Conservation (phyloP, 2,113 vertebrate genomes). For the Phocoena phocoena region DNA sequence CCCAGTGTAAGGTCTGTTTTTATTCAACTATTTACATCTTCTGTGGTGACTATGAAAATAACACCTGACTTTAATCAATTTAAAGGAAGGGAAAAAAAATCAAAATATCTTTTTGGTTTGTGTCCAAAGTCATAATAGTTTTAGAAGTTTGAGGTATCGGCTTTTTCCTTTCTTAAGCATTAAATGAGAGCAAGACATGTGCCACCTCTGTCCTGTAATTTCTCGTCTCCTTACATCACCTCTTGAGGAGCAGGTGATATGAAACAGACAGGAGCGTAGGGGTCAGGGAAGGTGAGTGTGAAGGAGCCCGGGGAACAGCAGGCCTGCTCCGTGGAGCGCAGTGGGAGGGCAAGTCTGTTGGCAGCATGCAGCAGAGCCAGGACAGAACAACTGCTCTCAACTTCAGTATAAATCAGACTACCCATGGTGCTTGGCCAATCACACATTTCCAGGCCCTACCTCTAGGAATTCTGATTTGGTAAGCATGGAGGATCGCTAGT, state of each 20-base stretch:
- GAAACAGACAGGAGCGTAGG: neutral
- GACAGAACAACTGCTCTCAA: neutral
- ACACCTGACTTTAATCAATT: neutral
- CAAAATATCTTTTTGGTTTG: neutral
- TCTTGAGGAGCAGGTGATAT: neutral
- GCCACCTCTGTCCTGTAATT: neutral
- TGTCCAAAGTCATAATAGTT: neutral
- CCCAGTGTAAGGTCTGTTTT: neutral
- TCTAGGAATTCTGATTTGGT: neutral
- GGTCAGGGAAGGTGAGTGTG: rapidly evolving
- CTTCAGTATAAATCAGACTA: neutral
- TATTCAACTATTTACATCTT: neutral
- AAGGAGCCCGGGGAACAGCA: neutral
- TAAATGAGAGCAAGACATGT: neutral
- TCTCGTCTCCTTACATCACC: neutral
- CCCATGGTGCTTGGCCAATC: neutral
- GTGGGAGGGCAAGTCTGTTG: neutral
- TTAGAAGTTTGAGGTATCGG: neutral
- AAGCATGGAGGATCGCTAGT: neutral
- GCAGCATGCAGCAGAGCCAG: neutral
- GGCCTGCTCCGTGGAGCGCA: neutral
- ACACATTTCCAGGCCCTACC: neutral
- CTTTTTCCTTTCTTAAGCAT: neutral
- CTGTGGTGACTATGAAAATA: neutral
- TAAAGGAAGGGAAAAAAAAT: neutral